Evolutionary conservation across 2,888 invertebrate species (phyloP), one percentile per base, ranked within the genome.

Genomic region (Drosophila neotestacea): DNA sequence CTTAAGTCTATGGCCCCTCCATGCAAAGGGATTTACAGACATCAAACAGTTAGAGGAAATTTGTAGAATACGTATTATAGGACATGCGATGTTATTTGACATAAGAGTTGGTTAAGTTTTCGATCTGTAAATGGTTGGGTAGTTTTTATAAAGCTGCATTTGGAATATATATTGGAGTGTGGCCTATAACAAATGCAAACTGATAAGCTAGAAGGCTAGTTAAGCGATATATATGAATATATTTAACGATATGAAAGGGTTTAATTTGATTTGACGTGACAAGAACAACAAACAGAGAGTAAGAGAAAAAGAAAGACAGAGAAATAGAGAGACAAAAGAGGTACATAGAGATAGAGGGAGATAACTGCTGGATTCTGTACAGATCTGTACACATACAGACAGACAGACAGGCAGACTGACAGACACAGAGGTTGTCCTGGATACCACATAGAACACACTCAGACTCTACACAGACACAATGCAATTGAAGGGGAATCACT

Each of bases 381-480:
- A 38, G 42, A 28, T 22, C 22, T 22, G 22, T 22, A 22, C 22
- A 2, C 22, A 22, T 22, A 22, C 22, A 22, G 2, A 22, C 22
- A 27, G 34, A 54, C 36, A 36, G 52, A 44, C 51, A 60, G 52
- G 62, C 47, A 60, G 55, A 62, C 47, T 48, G 73, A 62, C 47
- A 50, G 73, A 66, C 66, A 67, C 70, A 80, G 11, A 71, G 65
- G 34, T 41, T 54, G 51, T 63, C 55, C 46, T 54, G 76, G 55
- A 65, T 39, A 47, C 39, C 60, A 70, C 55, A 59, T 52, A 30
- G 67, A 76, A 58, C 50, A 75, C 70, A 76, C 70, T 67, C 70
- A 76, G 77, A 70, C 62, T 68, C 85, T 63, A 87, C 79, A 89
- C 82, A 89, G 81, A 85, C 85, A 84, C 63, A 85, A 83, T 88